Conservation (phyloP, 2,888 invertebrate species). For the Eledone cirrhosa region DNA sequence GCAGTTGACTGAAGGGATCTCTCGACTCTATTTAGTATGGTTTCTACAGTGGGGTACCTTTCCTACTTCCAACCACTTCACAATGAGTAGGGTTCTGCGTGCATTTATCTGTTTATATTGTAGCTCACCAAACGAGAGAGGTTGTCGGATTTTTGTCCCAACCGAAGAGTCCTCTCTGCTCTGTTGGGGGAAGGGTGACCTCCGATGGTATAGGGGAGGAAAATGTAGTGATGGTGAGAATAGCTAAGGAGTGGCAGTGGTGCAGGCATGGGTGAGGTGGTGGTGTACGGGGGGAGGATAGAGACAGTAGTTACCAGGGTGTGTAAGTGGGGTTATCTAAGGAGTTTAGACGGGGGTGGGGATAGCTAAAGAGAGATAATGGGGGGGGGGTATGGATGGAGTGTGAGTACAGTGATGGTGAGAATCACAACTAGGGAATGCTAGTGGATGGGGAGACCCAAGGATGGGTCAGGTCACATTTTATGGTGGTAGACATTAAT, state of each 20-base stretch:
- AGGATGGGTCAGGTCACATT: too few relatives aligned
- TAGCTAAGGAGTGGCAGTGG: constrained; percentile 15
- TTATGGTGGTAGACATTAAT: too few relatives aligned
- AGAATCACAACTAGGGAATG: background rate
- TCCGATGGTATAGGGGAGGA: constrained; percentile 3
- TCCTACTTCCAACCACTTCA: too few relatives aligned
- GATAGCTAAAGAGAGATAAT: background rate
- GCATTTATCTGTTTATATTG: too few relatives aligned
- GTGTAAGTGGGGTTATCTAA: background rate
- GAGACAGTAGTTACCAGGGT: background rate
- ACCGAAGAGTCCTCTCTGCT: too few relatives aligned
- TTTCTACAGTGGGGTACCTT: too few relatives aligned
- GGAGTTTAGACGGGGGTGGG: constrained; percentile 22
- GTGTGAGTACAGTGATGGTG: background rate
- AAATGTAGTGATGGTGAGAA: constrained; percentile 23
- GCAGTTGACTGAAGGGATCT: too few relatives aligned
- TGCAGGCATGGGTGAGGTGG: constrained; percentile 18
- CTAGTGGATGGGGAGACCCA: background rate
- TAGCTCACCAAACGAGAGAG: too few relatives aligned
- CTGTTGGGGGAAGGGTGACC: background rate
- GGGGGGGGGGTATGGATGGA: background rate
- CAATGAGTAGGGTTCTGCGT: too few relatives aligned
- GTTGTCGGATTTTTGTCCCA: too few relatives aligned
- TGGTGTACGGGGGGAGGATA: background rate
- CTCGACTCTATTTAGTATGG: too few relatives aligned